Base-by-base conservation (phyloP, 1,140 invertebrate species). In the Drosophila willistoni region DNA sequence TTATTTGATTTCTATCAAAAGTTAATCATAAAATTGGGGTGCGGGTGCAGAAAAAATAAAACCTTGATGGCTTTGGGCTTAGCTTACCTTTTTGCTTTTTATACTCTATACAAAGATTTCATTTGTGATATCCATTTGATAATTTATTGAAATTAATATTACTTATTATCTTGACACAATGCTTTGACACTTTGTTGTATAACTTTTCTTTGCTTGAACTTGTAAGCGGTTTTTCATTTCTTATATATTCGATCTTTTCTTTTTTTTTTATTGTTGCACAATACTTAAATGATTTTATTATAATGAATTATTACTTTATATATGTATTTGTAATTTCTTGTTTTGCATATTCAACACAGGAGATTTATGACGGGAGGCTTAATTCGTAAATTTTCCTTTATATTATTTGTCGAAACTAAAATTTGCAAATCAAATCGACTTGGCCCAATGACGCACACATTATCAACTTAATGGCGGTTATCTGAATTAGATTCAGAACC, bases 1-100 rank as follows among this genome's bases (percentile, higher is more conserved):
- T 89, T 89, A 68, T 81, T 87, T 90, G 84, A 89, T 89, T 89
- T 89, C 71, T 81, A 84, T 89, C 81, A 89, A 89, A 51, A 84
- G 84, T 89, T 90, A 89, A 89, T 90, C 89, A 89, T 81, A 80
- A 87, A 89, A 83, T 87, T 83, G 29, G 64, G 63, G 65, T 80
- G 81, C 70, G 73, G 68, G 74, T 78, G 81, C 68, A 61, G 66
- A 56, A 61, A 61, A 5, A 12, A 2, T 9, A 19, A n/a, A 19
- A 44, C 47, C 61, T 51, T 62, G 84, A 60, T 62, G 84, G 63
- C 80, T 77, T 80, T 80, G 76, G 66, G 57, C 19, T 42, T 62
- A 68, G 68, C 83, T 87, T 89, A 87, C 83, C 84, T 89, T 60
- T 77, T 79, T 68, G 64, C 62, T 82, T 54, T 51, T 51, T 51